Base-by-base conservation (phyloP, 2,888 invertebrate genomes). In the Drosophila austrosaltans region DNA sequence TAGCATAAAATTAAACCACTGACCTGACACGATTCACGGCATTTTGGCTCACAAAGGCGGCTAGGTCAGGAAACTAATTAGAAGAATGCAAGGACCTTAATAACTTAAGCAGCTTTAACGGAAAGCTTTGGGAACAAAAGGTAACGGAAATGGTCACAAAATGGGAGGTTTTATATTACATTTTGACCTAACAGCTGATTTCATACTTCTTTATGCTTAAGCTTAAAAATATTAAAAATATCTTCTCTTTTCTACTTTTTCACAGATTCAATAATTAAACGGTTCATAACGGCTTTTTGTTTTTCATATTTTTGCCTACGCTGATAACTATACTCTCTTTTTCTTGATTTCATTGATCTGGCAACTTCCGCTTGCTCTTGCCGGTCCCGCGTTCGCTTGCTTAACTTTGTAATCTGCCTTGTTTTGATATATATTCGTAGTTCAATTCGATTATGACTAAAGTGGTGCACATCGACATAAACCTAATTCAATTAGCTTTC, bases 1-100 rank as follows among this genome's bases (percentile, higher is more conserved):
- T 75, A 72, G 62, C 56, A 39, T 71, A 74, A 56, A 66, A 60
- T 67, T 73, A 66, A 58, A 66, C 71, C 73, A 53, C 71, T 73
- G 72, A 63, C 69, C 69, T 70, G 64, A 8, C 59, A 59, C 64
- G 56, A 44, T 22, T 8, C 60, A 44, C 7, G 20, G 5, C 30
- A 20, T 12, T 57, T 54, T n/a, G 39, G 53, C 61, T 57, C 75
- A 68, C 58, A 22, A 16, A 30, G 20, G 2, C 16, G 40, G 54
- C 48, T 25, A 20, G 44, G 73, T 60, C 48, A 57, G 57, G 20
- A 42, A 72, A 75, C 69, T 72, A 72, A 72, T 72, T 72, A 72
- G 72, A 58, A 42, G 44, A 39, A 6, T 36, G 36, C 25, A 32
- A 44, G 48, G 10, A 42, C 30, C 58, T 40, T 58, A 58, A 39